Conservation (phyloP, 1,140 invertebrate genomes). For the Trichonephila clavata region DNA sequence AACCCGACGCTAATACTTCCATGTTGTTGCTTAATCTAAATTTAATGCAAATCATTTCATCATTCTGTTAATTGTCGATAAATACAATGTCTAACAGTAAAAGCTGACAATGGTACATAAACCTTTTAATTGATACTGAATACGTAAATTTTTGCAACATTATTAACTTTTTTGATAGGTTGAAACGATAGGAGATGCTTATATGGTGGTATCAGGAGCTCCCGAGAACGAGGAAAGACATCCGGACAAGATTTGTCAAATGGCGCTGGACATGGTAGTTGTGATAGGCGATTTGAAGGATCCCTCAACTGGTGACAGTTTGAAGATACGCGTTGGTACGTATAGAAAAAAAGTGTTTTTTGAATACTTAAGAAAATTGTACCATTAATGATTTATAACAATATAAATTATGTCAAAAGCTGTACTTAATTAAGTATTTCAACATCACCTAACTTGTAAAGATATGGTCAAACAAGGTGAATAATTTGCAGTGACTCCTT, state of each 20-base stretch:
- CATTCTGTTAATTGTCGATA: too few relatives aligned
- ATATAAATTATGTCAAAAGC: neutral
- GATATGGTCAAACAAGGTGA: too few relatives aligned
- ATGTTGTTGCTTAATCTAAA: too few relatives aligned
- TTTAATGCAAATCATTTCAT: too few relatives aligned
- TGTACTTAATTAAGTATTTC: too few relatives aligned
- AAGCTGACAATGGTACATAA: too few relatives aligned
- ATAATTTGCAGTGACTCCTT: too few relatives aligned
- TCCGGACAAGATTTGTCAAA: constrained; percentile 95
- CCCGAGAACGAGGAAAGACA: constrained; percentile 94
- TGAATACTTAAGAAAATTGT: neutral
- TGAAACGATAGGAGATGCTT: constrained; percentile 97
- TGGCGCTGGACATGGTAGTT: constrained; percentile 97
- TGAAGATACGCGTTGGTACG: constrained; percentile 92
- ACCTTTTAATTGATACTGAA: too few relatives aligned
- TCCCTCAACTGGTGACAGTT: constrained; percentile 93
- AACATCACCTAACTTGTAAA: too few relatives aligned
- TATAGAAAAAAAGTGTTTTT: constrained; percentile 86
- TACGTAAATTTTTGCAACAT: neutral
- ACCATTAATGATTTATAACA: neutral
- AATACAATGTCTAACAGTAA: too few relatives aligned
- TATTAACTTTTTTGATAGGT: constrained; percentile 84
- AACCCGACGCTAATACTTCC: too few relatives aligned
- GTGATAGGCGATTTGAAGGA: constrained; percentile 94
- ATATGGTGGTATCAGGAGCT: constrained; percentile 97